Percentiles rank a stretch among this genome's conserved stretches.
phyloP scores from a whole-genome alignment of 2,113 vertebrate genomes.

The Choloepus hoffmanni region DNA sequence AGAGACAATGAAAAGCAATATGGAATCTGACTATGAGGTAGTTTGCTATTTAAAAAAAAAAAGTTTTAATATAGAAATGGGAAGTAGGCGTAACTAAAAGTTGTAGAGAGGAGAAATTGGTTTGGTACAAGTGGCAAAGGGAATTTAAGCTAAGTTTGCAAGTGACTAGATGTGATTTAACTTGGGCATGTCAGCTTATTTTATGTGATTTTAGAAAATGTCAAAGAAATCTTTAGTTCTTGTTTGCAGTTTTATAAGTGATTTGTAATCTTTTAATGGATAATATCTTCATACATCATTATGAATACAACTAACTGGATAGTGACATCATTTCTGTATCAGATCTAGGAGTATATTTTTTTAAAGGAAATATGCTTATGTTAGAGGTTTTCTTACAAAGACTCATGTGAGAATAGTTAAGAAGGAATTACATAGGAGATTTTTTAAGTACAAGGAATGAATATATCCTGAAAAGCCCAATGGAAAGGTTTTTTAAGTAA shows the following conservation, averaged over 20 bases:
- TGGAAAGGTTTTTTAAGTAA: conserved; percentile 16
- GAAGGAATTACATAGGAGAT: neutral
- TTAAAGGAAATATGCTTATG: neutral
- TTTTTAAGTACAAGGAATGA: neutral
- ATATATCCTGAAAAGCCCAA: conserved; percentile 30
- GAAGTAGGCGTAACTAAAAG: neutral
- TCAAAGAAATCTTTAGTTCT: neutral
- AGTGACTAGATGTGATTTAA: neutral
- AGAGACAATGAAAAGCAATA: conserved; percentile 17
- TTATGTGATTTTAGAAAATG: neutral
- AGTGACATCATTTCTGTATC: neutral
- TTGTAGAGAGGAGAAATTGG: neutral
- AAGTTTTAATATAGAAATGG: conserved; percentile 16
- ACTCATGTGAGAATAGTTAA: neutral
- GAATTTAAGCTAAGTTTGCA: neutral
- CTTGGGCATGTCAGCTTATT: neutral
- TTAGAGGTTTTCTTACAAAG: conserved; percentile 4
- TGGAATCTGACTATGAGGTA: neutral
- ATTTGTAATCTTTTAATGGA: neutral
- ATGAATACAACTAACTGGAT: neutral
- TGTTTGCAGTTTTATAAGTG: neutral
- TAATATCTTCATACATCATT: neutral
- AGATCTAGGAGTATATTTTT: neutral
- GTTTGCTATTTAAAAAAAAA: neutral
- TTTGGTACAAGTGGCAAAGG: neutral